Evolutionary conservation across 2,888 invertebrate species (phyloP).

Genomic region (Acanthoscelides obtectus): DNA sequence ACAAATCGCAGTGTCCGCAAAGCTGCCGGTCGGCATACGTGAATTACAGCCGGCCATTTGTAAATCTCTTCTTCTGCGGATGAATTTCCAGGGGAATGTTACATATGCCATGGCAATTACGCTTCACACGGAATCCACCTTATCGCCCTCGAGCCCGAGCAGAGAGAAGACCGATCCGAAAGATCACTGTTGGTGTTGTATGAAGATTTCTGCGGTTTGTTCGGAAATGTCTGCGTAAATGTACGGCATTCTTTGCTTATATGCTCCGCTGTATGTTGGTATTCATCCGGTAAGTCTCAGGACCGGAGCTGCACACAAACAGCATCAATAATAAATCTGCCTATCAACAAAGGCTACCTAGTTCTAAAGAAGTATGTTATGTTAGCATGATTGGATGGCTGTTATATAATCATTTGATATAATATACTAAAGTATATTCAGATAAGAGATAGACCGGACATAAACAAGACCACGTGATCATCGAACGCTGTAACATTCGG

Average conservation of each 20-base stretch:
- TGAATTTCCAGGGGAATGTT: neutral
- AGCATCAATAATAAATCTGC: too few relatives aligned
- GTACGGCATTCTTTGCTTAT: neutral
- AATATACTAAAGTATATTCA: too few relatives aligned
- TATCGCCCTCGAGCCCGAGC: neutral
- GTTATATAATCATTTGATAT: too few relatives aligned
- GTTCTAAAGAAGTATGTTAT: too few relatives aligned
- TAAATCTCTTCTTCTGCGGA: neutral
- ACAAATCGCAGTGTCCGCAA: neutral
- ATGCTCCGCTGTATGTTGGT: neutral
- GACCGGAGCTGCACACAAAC: neutral
- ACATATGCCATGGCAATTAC: neutral
- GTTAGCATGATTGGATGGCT: neutral
- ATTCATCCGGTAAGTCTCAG: neutral
- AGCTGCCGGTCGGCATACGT: neutral
- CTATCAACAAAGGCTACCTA: too few relatives aligned
- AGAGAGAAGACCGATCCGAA: neutral
- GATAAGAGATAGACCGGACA: too few relatives aligned
- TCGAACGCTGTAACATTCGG: too few relatives aligned
- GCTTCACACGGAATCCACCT: neutral
- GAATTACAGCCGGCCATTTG: neutral
- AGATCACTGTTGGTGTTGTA: neutral
- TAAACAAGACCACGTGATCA: too few relatives aligned
- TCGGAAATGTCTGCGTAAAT: neutral
- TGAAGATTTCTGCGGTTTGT: neutral